Evolutionary conservation across 2,888 invertebrate genomes (phyloP).

Genomic region (Cremastobaeus sp.): DNA sequence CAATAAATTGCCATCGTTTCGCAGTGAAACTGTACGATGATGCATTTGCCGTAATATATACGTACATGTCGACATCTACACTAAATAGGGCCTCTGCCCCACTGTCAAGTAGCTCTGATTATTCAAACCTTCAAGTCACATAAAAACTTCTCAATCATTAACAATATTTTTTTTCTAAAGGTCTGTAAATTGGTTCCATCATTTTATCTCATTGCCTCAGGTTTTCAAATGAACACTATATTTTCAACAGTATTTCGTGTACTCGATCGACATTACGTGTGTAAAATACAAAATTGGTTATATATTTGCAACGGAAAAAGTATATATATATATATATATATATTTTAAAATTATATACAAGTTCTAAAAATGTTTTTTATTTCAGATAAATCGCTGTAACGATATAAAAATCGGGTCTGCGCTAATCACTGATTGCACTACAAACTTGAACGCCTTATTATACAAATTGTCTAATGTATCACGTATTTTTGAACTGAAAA

Average conservation of each 20-base stretch:
- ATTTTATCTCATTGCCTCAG: too few relatives aligned
- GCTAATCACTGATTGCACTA: neutral
- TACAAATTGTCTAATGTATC: too few relatives aligned
- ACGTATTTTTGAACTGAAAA: too few relatives aligned
- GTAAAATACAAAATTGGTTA: too few relatives aligned
- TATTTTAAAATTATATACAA: constrained; percentile 13
- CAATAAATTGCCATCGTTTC: constrained; percentile 35
- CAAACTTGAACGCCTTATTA: too few relatives aligned
- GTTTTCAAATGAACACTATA: too few relatives aligned
- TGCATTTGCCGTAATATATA: constrained; percentile 33
- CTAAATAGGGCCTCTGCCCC: constrained; percentile 4
- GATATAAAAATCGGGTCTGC: constrained; percentile 16
- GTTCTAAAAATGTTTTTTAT: constrained; percentile 11
- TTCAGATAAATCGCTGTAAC: constrained; percentile 15
- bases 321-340: too few relatives aligned
- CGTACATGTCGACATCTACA: constrained; percentile 35
- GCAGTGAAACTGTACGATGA: constrained; percentile 33
- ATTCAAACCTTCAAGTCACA: neutral
- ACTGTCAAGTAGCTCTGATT: neutral
- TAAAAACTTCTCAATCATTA: too few relatives aligned
- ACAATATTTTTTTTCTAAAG: too few relatives aligned
- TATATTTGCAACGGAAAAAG: constrained; percentile 4
- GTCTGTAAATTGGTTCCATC: too few relatives aligned
- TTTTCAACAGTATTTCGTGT: too few relatives aligned
- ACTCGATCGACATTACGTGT: too few relatives aligned